Conservation (phyloP, 2,797 vertebrate genomes). For the Numenius phaeopus region DNA sequence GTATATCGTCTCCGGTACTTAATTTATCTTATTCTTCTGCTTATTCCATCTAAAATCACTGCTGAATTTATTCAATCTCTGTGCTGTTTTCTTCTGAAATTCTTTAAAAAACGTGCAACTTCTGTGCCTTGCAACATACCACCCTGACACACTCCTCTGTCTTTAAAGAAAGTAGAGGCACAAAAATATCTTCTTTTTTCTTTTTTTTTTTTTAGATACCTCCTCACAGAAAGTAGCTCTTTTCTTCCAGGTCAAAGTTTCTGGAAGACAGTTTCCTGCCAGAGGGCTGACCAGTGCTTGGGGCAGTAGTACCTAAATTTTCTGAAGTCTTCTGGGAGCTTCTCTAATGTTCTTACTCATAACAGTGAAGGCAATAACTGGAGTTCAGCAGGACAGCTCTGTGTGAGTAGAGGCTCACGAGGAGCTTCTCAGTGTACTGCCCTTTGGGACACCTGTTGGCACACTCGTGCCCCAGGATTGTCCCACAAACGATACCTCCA, state of each 20-base stretch:
- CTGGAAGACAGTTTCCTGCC: not conserved
- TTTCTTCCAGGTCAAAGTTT: not conserved
- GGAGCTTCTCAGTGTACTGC: not conserved
- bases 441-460: not conserved
- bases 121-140: not conserved
- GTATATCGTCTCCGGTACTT: not conserved
- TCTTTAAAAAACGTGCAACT: not conserved
- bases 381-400: not conserved
- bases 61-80: not conserved
- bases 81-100: not conserved
- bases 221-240: not conserved
- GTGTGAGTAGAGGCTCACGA: rapidly evolving
- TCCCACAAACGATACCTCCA: not conserved
- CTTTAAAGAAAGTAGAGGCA: not conserved
- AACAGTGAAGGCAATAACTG: not conserved
- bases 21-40: not conserved
- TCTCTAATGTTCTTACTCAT: rapidly evolving
- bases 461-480: not conserved
- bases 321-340: not conserved
- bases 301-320: not conserved
- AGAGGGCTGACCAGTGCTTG: not conserved
- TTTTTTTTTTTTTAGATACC: not conserved
- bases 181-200: not conserved
- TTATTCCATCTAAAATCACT: not conserved
- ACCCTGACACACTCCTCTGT: not conserved